phyloP scores from a whole-genome alignment of 1,140 invertebrate genomes.

The Bombus breviceps region DNA sequence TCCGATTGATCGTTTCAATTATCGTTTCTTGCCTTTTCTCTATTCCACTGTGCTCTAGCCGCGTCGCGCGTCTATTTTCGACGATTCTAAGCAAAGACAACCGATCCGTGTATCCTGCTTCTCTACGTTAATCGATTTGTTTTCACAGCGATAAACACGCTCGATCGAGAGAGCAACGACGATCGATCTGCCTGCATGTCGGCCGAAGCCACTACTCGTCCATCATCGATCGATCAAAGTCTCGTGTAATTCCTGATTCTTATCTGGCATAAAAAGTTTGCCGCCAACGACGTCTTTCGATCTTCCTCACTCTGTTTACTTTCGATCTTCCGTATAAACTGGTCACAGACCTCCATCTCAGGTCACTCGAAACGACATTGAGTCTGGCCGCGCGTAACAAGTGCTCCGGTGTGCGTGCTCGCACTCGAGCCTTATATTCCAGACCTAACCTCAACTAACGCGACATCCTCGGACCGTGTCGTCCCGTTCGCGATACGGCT shows the following conservation, averaged over 20 bases:
- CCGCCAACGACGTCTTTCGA: background rate
- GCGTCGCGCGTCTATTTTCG: background rate
- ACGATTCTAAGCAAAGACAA: too few species aligned
- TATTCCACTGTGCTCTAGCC: background rate
- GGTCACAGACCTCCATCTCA: constrained; percentile 7
- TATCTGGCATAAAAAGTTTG: background rate
- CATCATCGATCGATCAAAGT: background rate
- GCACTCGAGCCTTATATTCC: constrained; percentile 4
- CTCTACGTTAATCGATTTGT: background rate
- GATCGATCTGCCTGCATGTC: background rate
- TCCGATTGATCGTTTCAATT: background rate
- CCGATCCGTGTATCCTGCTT: background rate
- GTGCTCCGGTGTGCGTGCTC: background rate
- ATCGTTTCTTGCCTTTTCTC: background rate
- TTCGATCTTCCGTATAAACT: background rate
- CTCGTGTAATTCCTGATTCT: background rate
- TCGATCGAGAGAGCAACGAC: background rate
- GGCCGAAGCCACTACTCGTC: background rate
- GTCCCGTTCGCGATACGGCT: constrained; percentile 62
- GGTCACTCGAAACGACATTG: constrained; percentile 15
- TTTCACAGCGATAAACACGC: background rate
- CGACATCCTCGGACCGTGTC: constrained; percentile 63
- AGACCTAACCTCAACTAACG: constrained; percentile 39
- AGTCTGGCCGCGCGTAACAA: background rate
- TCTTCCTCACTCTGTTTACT: constrained; percentile 7